Evolutionary conservation across 2,113 vertebrate genomes (phyloP).

Genomic region (Laterallus jamaicensis): DNA sequence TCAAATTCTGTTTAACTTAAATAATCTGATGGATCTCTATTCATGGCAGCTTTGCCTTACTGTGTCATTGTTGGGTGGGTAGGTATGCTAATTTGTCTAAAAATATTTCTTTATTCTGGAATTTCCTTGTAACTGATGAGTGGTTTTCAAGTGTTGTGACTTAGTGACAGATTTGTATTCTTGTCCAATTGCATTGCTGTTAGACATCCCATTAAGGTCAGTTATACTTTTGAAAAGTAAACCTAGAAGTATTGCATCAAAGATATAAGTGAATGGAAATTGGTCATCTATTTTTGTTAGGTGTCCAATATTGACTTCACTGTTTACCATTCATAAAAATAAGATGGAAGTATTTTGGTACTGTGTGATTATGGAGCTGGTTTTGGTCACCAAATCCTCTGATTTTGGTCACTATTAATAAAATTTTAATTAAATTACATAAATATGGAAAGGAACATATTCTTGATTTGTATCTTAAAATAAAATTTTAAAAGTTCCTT

Average conservation of each 20-base stretch:
- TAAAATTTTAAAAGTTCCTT: background rate
- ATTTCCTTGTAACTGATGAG: background rate
- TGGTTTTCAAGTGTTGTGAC: background rate
- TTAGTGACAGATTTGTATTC: background rate
- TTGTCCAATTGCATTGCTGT: background rate
- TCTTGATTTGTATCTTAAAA: background rate
- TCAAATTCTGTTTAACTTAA: background rate
- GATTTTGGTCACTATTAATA: background rate
- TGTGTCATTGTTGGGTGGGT: background rate
- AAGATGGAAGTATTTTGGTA: background rate
- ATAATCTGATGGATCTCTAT: background rate
- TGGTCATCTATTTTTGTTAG: background rate
- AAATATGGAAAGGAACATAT: background rate
- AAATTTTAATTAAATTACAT: background rate
- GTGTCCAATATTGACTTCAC: background rate
- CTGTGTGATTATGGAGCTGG: background rate
- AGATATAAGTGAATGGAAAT: background rate
- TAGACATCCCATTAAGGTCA: background rate
- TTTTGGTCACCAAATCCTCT: background rate
- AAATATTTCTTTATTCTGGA: background rate
- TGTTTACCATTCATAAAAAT: background rate
- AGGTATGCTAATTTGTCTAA: background rate
- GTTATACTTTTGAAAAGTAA: background rate
- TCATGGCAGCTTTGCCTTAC: background rate
- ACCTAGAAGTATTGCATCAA: background rate